Conservation (phyloP, 2,888 invertebrate species). For the Notocelia uddmanniana region DNA sequence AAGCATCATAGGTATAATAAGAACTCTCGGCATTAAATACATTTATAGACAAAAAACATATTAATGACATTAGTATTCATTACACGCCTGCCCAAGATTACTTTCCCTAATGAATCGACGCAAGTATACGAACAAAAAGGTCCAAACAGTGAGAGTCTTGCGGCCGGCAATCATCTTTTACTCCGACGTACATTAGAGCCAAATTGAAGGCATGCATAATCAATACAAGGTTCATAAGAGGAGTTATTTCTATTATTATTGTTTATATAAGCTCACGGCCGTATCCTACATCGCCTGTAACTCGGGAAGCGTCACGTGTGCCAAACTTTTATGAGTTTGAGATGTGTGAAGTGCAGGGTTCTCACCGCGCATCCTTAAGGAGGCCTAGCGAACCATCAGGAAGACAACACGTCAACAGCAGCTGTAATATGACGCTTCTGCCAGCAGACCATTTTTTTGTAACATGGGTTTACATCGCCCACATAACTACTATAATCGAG, state of each 20-base stretch:
- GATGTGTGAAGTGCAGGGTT: too few relatives aligned
- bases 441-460: too few relatives aligned
- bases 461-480: too few relatives aligned
- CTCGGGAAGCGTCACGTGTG: too few relatives aligned
- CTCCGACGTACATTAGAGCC: background rate
- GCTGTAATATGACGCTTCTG: too few relatives aligned
- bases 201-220: background rate
- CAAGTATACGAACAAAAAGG: slow-evolving; percentile 21
- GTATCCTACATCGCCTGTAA: too few relatives aligned
- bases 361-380: too few relatives aligned
- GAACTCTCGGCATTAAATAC: background rate
- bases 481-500: too few relatives aligned
- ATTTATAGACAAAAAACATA: slow-evolving; percentile 6
- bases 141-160: slow-evolving; percentile 12
- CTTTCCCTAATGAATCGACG: slow-evolving; percentile 35
- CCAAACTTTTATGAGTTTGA: too few relatives aligned
- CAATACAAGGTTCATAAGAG: background rate
- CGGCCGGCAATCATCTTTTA: slow-evolving; percentile 8
- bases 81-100: slow-evolving; percentile 21
- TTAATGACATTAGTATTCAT: slow-evolving; percentile 36
- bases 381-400: too few relatives aligned
- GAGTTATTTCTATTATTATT: background rate
- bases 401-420: too few relatives aligned
- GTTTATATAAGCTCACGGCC: too few relatives aligned
- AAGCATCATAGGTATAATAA: background rate